These are phyloP conservation scores for Carabus problematicus DNA, from an alignment of 2,888 invertebrate species.

Conservation along the genomic window DNA sequence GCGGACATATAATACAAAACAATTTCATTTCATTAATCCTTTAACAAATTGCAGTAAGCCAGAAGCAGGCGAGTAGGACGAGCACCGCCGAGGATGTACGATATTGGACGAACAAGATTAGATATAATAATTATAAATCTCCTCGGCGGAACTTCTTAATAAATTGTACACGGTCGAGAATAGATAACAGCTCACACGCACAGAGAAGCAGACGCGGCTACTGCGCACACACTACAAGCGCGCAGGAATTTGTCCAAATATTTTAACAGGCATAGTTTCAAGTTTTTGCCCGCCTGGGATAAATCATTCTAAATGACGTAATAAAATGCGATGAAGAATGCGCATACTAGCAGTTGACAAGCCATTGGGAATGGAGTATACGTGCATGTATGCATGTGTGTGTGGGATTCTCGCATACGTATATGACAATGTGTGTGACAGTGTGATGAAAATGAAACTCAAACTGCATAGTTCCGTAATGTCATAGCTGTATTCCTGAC, in stretches of 20 bases:
- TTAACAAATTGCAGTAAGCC: no score
- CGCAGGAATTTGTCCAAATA: conserved; percentile 38
- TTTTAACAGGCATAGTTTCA: conserved; percentile 39
- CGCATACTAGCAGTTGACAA: conserved; percentile 16
- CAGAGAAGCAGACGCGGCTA: not conserved
- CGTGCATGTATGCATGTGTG: no score
- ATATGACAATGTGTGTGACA: no score
- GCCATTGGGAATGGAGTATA: not conserved
- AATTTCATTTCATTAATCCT: no score
- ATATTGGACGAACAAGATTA: conserved; percentile 14
- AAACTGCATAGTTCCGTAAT: no score
- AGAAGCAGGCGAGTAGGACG: not conserved
- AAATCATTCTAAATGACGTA: conserved; percentile 41
- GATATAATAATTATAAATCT: conserved; percentile 40
- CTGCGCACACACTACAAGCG: conserved; percentile 16
- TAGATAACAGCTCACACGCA: conserved; percentile 21
- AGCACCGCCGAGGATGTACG: not conserved
- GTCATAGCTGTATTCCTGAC: no score
- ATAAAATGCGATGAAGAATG: conserved; percentile 38
- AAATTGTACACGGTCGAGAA: conserved; percentile 36
- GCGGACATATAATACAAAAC: not conserved
- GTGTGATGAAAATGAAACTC: no score
- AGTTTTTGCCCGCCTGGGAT: conserved; percentile 26
- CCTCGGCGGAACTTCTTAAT: conserved; percentile 31
- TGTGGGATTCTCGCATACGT: no score